These are phyloP conservation scores for Alloplasta piceator DNA, from an alignment of 2,888 invertebrate genomes.

Conservation along the genomic window DNA sequence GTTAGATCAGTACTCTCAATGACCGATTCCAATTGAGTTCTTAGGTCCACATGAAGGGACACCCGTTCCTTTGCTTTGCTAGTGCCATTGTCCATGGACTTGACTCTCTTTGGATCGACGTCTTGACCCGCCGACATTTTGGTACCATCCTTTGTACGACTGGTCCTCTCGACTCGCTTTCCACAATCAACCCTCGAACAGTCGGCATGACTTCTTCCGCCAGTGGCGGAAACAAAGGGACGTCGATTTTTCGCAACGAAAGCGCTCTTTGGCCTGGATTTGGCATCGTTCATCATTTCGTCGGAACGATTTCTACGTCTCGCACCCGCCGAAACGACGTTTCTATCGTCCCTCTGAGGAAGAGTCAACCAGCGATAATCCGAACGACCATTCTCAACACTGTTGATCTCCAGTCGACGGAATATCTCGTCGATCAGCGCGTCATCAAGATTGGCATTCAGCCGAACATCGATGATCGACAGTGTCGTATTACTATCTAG, in stretches of 20 bases:
- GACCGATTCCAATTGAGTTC: conserved; percentile 71
- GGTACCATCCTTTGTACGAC: neutral
- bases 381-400: conserved; percentile 63
- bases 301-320: conserved; percentile 45
- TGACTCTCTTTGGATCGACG: neutral
- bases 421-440: conserved; percentile 84
- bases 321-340: conserved; percentile 68
- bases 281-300: conserved; percentile 45
- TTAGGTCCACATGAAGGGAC: conserved; percentile 77
- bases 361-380: conserved; percentile 78
- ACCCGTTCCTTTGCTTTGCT: conserved; percentile 52
- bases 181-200: conserved; percentile 56
- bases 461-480: conserved; percentile 88
- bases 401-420: conserved; percentile 72
- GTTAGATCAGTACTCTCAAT: conserved; percentile 35
- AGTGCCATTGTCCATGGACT: neutral
- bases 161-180: conserved; percentile 52
- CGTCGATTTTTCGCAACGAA: conserved; percentile 66
- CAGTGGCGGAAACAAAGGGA: conserved; percentile 60
- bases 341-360: conserved; percentile 70
- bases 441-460: conserved; percentile 85
- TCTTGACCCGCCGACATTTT: neutral
- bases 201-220: conserved; percentile 58
- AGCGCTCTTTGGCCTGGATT: conserved; percentile 69
- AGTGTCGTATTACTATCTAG: conserved; percentile 87